Conservation (phyloP, 2,888 invertebrate genomes). For the Alviniconcha strummeri region DNA sequence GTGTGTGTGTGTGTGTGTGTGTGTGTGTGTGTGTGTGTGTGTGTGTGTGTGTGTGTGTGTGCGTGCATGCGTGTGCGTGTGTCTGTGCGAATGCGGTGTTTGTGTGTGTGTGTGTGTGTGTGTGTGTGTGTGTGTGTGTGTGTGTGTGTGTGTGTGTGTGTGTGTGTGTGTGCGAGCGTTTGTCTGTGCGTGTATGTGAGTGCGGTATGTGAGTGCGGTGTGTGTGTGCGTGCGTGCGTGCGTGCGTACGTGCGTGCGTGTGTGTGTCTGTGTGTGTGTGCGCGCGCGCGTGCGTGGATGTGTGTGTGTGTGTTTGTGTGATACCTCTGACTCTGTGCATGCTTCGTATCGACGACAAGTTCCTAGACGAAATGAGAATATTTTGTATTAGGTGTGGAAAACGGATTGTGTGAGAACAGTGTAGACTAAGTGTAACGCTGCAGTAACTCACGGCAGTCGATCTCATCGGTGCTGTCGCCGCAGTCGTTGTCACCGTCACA, state of each 20-base stretch:
- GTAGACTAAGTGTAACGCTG: no score
- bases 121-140: background rate
- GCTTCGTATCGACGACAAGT: no score
- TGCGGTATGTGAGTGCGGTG: background rate
- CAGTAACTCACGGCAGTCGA: conserved; percentile 34
- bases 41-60: background rate
- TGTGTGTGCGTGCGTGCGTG: background rate
- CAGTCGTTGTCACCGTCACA: conserved; percentile 42
- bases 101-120: background rate
- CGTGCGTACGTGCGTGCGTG: background rate
- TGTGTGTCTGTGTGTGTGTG: background rate
- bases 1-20: no score
- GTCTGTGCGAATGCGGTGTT: background rate
- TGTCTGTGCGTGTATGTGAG: background rate
- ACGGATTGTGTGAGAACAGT: no score
- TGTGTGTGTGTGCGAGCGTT: background rate
- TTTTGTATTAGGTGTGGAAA: background rate
- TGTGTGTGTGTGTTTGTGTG: no score
- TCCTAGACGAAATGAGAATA: background rate
- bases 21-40: background rate
- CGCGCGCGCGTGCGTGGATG: no score
- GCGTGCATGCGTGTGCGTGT: background rate
- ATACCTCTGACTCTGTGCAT: no score
- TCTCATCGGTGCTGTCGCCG: conserved; percentile 31
- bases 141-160: background rate